Conservation (phyloP, 2,797 vertebrate species). For the Hoplostethus atlanticus region DNA sequence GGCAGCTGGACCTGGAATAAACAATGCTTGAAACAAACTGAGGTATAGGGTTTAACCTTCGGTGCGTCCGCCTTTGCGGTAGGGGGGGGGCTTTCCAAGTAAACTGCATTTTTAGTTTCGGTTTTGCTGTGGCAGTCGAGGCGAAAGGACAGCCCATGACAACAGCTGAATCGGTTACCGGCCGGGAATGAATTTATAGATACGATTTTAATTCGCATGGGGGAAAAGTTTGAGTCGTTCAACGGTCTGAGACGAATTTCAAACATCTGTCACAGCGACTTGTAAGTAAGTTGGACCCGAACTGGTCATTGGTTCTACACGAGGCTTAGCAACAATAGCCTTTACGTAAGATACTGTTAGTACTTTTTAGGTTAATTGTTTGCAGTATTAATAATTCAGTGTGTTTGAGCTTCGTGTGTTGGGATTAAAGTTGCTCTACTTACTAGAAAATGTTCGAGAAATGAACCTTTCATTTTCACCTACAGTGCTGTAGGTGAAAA, state of each 20-base stretch:
- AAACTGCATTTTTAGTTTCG: constrained; percentile 33
- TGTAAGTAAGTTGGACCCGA: constrained; percentile 39
- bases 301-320: no score
- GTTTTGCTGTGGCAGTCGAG: constrained; percentile 11
- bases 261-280: not conserved
- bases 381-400: not conserved
- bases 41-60: no score
- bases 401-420: not conserved
- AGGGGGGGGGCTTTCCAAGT: constrained; percentile 40
- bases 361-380: not conserved
- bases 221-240: not conserved
- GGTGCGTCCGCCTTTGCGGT: rapidly evolving
- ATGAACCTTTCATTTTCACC: constrained; percentile 1
- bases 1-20: not conserved
- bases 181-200: rapidly evolving
- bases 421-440: not conserved
- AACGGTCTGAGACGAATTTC: not conserved
- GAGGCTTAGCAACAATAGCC: not conserved
- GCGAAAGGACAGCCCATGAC: no score
- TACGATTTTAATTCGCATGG: rapidly evolving
- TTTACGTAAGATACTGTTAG: not conserved
- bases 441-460: constrained; percentile 23
- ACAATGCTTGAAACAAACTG: not conserved
- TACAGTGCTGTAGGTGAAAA: constrained; percentile 24
- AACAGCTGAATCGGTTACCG: not conserved